phyloP scores from a whole-genome alignment of 2,113 vertebrate species.

The Tympanuchus pallidicinctus region DNA sequence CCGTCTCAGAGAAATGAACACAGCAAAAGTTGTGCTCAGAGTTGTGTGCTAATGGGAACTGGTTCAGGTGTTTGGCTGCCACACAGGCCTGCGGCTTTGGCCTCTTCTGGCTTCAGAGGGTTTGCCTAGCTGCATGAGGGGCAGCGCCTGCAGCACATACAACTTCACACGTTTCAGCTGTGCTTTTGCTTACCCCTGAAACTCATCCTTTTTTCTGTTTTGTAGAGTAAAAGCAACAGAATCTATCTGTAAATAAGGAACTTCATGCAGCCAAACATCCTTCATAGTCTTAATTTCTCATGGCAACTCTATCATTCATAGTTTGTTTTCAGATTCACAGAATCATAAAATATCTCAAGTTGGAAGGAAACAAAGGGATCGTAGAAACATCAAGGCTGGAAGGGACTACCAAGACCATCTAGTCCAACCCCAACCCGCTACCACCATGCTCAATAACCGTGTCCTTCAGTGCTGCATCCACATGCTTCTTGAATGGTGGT shows the following conservation, averaged over 20 bases:
- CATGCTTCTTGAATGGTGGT: too few relatives aligned
- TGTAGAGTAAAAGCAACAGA: rapidly evolving
- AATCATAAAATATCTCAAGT: background rate
- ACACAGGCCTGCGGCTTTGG: background rate
- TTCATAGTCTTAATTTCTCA: rapidly evolving
- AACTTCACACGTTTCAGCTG: background rate
- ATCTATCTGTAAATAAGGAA: rapidly evolving
- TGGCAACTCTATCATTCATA: background rate
- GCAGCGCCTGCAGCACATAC: background rate
- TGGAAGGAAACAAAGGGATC: background rate
- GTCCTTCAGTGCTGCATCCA: too few relatives aligned
- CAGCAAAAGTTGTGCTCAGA: background rate
- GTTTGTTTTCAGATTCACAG: background rate
- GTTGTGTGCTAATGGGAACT: rapidly evolving
- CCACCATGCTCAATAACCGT: too few relatives aligned
- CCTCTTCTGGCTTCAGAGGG: background rate
- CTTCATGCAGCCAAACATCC: background rate
- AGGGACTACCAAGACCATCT: too few relatives aligned
- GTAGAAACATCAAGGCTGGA: too few relatives aligned
- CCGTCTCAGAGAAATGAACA: background rate
- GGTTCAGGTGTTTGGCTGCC: background rate
- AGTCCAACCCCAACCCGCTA: too few relatives aligned
- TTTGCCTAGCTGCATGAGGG: background rate
- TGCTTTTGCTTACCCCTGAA: background rate
- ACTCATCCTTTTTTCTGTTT: background rate